Base-by-base conservation (phyloP, 2,113 vertebrate genomes). In the Amblyornis subalaris region DNA sequence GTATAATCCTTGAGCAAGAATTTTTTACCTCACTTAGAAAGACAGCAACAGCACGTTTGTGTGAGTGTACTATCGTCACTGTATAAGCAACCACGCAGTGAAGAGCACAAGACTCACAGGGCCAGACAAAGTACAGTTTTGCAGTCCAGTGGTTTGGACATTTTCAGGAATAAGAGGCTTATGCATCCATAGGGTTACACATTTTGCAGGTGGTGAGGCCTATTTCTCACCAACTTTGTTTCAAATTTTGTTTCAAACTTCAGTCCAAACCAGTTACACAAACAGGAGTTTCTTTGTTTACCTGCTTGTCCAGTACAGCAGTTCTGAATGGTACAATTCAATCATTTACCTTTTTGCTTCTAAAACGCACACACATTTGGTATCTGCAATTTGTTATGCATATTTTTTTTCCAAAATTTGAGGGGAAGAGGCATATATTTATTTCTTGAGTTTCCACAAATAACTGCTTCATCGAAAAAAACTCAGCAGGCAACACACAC, bases 51-150 rank as follows among this genome's bases (percentile, higher is more conserved):
- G 3, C 20, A 26, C 12, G 10, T 76, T 57, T 62, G 29, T 47
- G 28, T 17, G 47, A 47, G 35, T 9, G 4, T 4, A 42, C 29
- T 12, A 9, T 36, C 64, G 74, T 81, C 35, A 15, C 36, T 51
- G 55, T 8, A 48, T 0, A 0, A 83, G 28, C 9, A 38, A n/a
- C 33, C 8, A 33, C 2, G 6, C 8, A 88, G 36, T 23, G 25
- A 61, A 75, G 33, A 64, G 14, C 36, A 38, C 15, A 42, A 77
- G 61, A 47, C 4, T 54, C 47, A 19, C 53, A 19, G 13, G 18
- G 16, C 9, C 48, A 66, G 51, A 88, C 7, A 48, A 65, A 36
- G 5, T 2, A 45, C 18, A 53, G 21, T 26, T 83, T 19, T 53
- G 45, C 26, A 61, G 40, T 15, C 36, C 6, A 12, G 33, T n/a